These are phyloP conservation scores for Eufriesea mexicana DNA, from an alignment of 1,140 invertebrate species.

Conservation along the genomic window DNA sequence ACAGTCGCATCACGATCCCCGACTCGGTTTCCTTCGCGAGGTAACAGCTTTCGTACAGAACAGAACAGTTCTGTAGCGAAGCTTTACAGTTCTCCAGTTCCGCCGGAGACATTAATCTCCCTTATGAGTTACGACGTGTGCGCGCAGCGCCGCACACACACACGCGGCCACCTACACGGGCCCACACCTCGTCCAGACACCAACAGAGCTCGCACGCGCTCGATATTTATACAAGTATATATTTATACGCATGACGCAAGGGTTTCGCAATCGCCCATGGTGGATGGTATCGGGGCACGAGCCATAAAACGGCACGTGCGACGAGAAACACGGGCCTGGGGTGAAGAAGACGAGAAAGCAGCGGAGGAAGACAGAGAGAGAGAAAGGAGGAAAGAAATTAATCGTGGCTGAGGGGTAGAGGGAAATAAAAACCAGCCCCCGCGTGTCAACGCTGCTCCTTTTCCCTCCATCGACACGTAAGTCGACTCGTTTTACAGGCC, in stretches of 20 bases:
- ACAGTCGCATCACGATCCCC: constrained; percentile 68
- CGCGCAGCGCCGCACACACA: not conserved
- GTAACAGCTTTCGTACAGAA: constrained; percentile 69
- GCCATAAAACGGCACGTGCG: constrained; percentile 17
- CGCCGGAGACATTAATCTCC: constrained; percentile 72
- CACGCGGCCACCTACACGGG: no score
- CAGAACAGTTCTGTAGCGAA: constrained; percentile 62
- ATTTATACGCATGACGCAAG: constrained; percentile 33
- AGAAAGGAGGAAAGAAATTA: not conserved
- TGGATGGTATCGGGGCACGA: not conserved
- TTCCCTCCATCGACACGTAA: constrained; percentile 31
- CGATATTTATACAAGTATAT: constrained; percentile 39
- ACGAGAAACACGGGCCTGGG: no score
- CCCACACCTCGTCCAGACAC: not conserved
- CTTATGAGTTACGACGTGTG: constrained; percentile 70
- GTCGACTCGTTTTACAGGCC: constrained; percentile 24
- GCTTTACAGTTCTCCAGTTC: constrained; percentile 69
- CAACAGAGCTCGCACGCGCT: not conserved
- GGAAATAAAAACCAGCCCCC: constrained; percentile 30
- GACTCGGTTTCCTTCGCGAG: constrained; percentile 62
- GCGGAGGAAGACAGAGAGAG: not conserved
- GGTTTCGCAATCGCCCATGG: constrained; percentile 25
- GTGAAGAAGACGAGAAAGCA: not conserved
- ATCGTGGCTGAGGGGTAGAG: constrained; percentile 3
- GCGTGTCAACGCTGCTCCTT: constrained; percentile 11